Percentiles rank a stretch among this genome's conserved stretches.
Conservation (phyloP, 2,113 vertebrate genomes). For the Pomatorhinus ruficollis region DNA sequence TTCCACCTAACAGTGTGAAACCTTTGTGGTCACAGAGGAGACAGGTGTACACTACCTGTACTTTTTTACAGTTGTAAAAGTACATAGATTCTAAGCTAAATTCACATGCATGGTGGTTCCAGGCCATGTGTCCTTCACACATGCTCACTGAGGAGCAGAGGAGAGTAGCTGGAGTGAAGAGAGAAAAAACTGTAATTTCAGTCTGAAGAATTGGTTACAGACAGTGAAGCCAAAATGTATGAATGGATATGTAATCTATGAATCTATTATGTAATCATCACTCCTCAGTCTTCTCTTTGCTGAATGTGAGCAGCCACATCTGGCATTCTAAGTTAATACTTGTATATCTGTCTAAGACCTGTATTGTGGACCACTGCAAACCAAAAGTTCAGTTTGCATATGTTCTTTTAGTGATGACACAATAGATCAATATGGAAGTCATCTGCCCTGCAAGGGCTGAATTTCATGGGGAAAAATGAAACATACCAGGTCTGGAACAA, state of each 20-base stretch:
- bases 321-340: not conserved
- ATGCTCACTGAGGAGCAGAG: not conserved
- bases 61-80: not conserved
- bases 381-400: not conserved
- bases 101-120: not conserved
- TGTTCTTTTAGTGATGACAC: not conserved
- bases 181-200: not conserved
- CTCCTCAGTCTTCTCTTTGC: not conserved
- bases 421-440: not conserved
- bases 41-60: accelerated
- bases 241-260: not conserved
- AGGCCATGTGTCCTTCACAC: not conserved
- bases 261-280: not conserved
- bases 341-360: not conserved
- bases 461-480: not conserved
- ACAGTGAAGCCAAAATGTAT: not conserved
- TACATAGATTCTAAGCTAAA: not conserved
- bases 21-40: not conserved
- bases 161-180: not conserved
- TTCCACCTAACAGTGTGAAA: not conserved
- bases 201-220: not conserved
- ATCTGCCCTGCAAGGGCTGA: not conserved
- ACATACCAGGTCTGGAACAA: not conserved
- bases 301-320: accelerated
- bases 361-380: not conserved